A percentile compares a stretch with the other conserved stretches of the same genome.
Conservation (phyloP, 2,888 invertebrate species). For the Melieria picta region DNA sequence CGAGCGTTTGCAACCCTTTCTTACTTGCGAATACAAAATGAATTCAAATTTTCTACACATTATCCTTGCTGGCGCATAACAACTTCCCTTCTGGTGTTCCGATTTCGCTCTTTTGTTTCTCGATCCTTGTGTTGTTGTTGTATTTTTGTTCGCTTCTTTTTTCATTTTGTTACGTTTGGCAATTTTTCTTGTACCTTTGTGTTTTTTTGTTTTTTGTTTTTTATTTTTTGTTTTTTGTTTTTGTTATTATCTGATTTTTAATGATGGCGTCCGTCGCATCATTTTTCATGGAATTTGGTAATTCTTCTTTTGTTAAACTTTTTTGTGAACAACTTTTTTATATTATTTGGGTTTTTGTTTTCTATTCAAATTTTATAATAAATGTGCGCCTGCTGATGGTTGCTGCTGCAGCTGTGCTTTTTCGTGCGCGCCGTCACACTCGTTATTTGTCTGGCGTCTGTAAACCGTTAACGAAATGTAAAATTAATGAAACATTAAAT, state of each 20-base stretch:
- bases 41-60: slow-evolving; percentile 37
- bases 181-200: not conserved
- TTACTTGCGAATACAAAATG: slow-evolving; percentile 18
- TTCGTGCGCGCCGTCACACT: too few species aligned
- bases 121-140: not conserved
- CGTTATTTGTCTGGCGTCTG: too few species aligned
- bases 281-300: slow-evolving; percentile 45
- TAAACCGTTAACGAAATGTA: too few species aligned
- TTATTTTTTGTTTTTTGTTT: slow-evolving; percentile 19
- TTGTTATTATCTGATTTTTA: slow-evolving; percentile 29
- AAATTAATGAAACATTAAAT: too few species aligned
- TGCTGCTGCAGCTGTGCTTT: too few species aligned
- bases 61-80: slow-evolving; percentile 20
- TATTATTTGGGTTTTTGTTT: not conserved
- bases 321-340: not conserved
- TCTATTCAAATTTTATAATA: not conserved
- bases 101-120: slow-evolving; percentile 1
- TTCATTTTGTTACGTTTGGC: not conserved
- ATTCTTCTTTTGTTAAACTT: slow-evolving; percentile 42
- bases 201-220: slow-evolving; percentile 7
- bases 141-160: not conserved
- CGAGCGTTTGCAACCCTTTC: slow-evolving; percentile 24
- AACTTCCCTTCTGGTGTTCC: slow-evolving; percentile 18
- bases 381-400: too few species aligned
- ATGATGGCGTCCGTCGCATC: slow-evolving; percentile 35